A percentile compares a stretch with the other conserved stretches of the same genome.
phyloP scores from a whole-genome alignment of 2,888 invertebrate species.

The Theretra japonica region DNA sequence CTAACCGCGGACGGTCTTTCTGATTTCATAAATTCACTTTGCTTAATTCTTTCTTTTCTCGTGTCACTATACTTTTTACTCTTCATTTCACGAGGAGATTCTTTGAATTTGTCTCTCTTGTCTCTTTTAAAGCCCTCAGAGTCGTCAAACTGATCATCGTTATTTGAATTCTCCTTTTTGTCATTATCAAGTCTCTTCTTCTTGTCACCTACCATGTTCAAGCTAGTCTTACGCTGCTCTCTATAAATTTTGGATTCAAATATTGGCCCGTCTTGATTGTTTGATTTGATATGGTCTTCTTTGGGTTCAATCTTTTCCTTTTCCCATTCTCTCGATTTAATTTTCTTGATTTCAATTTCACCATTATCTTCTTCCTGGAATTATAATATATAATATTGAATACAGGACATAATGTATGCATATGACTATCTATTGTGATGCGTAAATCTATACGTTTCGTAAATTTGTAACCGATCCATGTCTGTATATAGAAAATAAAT shows the following conservation, averaged over 20 bases:
- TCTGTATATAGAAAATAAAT: no score
- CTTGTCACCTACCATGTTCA: constrained; percentile 70
- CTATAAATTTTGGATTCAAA: constrained; percentile 76
- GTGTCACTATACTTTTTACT: constrained; percentile 81
- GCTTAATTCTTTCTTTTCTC: constrained; percentile 75
- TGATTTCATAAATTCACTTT: constrained; percentile 64
- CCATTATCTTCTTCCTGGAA: constrained; percentile 75
- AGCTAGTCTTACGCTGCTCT: constrained; percentile 69
- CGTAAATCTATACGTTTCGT: no score
- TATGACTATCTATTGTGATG: no score
- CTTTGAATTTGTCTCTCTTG: constrained; percentile 73
- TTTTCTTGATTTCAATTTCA: constrained; percentile 78
- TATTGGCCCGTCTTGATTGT: constrained; percentile 67
- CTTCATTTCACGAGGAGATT: constrained; percentile 75
- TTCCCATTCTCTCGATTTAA: constrained; percentile 79
- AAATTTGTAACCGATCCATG: no score
- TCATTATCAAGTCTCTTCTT: constrained; percentile 77
- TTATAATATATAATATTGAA: constrained; percentile 12
- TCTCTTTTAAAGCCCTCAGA: constrained; percentile 69
- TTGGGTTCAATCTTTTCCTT: constrained; percentile 70
- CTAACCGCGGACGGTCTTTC: constrained; percentile 72
- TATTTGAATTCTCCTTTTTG: constrained; percentile 69
- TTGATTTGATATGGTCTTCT: constrained; percentile 66
- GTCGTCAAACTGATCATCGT: constrained; percentile 73
- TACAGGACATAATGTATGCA: neutral